Percentiles rank a stretch among this genome's conserved stretches.
These are phyloP conservation scores for Phenganax marumi DNA, from an alignment of 92 coral and sea anemone species.

Conservation along the genomic window DNA sequence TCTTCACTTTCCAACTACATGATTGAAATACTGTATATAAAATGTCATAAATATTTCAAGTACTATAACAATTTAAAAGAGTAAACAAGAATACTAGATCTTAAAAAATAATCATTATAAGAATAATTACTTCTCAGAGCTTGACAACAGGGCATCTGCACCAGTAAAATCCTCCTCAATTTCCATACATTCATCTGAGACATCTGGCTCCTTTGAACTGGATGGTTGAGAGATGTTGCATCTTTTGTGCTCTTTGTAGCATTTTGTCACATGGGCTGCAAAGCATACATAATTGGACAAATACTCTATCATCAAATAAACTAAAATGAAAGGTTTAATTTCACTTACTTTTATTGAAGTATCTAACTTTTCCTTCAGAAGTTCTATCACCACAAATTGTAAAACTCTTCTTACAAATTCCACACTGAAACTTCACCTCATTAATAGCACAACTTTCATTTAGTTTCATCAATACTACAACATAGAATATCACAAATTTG, in stretches of 20 bases:
- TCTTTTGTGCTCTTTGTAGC: neutral
- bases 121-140: no score
- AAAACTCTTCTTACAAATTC: slow-evolving; percentile 24
- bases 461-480: neutral
- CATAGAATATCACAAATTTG: no score
- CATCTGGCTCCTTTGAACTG: neutral
- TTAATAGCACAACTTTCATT: slow-evolving; percentile 25
- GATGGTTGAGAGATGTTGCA: neutral
- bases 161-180: neutral
- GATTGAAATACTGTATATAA: no score
- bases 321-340: no score
- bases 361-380: slow-evolving; percentile 26
- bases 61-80: no score
- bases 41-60: no score
- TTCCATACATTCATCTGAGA: slow-evolving; percentile 3
- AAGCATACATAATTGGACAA: neutral
- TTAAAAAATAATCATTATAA: no score
- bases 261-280: no score
- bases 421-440: slow-evolving; percentile 31
- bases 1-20: neutral
- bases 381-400: slow-evolving; percentile 21
- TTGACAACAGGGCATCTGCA: slow-evolving; percentile 21
- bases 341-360: slow-evolving; percentile 36
- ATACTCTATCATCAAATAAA: neutral
- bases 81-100: no score